phyloP scores from a whole-genome alignment of 2,113 vertebrate species.

The Channa maculata region DNA sequence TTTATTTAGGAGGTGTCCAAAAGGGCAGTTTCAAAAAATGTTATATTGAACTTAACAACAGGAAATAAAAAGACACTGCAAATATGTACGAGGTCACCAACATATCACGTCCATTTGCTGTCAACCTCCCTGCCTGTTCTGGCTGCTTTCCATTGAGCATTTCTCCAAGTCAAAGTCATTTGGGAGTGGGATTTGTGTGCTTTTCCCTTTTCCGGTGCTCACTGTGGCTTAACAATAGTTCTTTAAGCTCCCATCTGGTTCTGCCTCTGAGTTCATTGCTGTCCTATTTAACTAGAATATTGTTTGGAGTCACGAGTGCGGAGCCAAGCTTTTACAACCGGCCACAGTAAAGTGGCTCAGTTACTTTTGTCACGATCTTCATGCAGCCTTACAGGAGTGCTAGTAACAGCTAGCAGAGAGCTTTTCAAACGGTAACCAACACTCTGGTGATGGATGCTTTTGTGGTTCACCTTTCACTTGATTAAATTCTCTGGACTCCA shows the following conservation, averaged over 20 bases:
- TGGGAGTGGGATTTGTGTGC: conserved; percentile 65
- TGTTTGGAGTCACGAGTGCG: conserved; percentile 50
- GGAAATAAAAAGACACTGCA: conserved; percentile 46
- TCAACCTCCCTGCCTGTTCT: conserved; percentile 38
- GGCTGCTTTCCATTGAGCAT: conserved; percentile 70
- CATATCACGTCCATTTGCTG: conserved; percentile 10
- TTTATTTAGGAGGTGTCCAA: conserved; percentile 78
- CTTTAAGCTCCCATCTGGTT: conserved; percentile 76
- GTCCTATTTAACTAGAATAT: conserved; percentile 45
- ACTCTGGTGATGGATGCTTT: neutral
- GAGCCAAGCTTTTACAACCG: conserved; percentile 42
- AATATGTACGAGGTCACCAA: conserved; percentile 26
- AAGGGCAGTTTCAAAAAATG: conserved; percentile 57
- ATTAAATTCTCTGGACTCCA: neutral
- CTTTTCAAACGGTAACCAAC: neutral
- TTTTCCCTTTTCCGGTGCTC: conserved; percentile 67
- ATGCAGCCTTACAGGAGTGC: neutral
- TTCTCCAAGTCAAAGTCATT: conserved; percentile 61
- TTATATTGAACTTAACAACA: conserved; percentile 47
- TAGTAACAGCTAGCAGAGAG: conserved; percentile 8
- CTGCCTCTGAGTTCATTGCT: conserved; percentile 54
- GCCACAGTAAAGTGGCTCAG: conserved; percentile 28
- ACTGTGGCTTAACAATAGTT: conserved; percentile 57
- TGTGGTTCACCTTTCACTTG: neutral
- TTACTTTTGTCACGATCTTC: conserved; percentile 1